These are phyloP conservation scores for Drosophila antonietae DNA, from an alignment of 2,888 invertebrate genomes.

Conservation along the genomic window DNA sequence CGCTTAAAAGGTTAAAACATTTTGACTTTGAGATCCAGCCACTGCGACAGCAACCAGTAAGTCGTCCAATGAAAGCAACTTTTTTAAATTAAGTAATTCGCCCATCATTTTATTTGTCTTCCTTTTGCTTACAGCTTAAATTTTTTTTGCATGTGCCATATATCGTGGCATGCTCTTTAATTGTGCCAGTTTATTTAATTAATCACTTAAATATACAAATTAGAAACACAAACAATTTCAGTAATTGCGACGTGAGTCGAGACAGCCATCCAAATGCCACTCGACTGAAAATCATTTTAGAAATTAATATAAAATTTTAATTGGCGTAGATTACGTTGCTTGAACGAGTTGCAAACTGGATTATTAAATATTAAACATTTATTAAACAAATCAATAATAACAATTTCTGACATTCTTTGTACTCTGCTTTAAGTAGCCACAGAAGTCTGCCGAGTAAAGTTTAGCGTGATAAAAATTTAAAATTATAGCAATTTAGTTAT, in stretches of 20 bases:
- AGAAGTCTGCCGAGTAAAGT: too few relatives aligned
- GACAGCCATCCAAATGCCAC: conserved; percentile 21
- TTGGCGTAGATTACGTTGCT: background rate
- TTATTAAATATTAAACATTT: background rate
- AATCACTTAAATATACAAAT: conserved; percentile 46
- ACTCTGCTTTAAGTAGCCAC: background rate
- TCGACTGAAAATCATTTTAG: conserved; percentile 6
- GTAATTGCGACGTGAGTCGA: conserved; percentile 8
- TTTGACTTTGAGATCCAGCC: conserved; percentile 62
- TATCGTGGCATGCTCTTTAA: conserved; percentile 26
- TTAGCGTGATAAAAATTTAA: too few relatives aligned
- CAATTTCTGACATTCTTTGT: background rate
- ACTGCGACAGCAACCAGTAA: conserved; percentile 40
- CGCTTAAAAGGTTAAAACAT: conserved; percentile 76
- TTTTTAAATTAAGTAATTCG: conserved; percentile 57
- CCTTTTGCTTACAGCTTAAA: background rate
- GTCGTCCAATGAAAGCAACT: conserved; percentile 61
- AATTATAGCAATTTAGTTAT: too few relatives aligned
- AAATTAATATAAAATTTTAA: background rate
- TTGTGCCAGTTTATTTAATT: conserved; percentile 56
- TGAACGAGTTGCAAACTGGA: background rate
- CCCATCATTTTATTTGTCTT: conserved; percentile 20
- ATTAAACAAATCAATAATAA: background rate
- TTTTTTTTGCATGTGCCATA: conserved; percentile 8
- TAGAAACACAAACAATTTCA: conserved; percentile 44